phyloP scores from a whole-genome alignment of 2,888 invertebrate species.

The Sphaeridia pumilis region DNA sequence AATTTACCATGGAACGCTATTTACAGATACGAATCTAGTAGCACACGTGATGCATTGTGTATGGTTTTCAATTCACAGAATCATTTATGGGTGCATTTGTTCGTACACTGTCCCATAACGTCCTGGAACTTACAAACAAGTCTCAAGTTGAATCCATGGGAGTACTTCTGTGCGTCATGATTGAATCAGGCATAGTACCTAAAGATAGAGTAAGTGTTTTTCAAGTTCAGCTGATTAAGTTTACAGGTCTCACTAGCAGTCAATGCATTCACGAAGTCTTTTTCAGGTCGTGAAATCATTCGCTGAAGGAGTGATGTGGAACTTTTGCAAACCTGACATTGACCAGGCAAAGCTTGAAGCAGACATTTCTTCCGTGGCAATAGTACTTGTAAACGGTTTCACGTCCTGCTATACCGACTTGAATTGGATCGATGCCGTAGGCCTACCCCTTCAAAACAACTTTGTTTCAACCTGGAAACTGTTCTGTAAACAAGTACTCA shows the following conservation, averaged over 20 bases:
- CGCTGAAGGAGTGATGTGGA: neutral
- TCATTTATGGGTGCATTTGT: neutral
- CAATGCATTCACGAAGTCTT: neutral
- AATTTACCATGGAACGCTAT: neutral
- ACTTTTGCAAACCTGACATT: too few species aligned
- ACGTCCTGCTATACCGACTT: too few species aligned
- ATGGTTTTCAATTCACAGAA: neutral
- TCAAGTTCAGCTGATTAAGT: neutral
- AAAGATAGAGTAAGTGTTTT: neutral
- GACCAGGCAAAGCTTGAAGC: too few species aligned
- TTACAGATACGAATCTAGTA: too few species aligned
- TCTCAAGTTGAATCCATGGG: neutral
- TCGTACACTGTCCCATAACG: neutral
- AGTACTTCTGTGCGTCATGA: neutral
- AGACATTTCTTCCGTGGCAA: too few species aligned
- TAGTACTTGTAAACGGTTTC: too few species aligned
- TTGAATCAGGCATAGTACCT: neutral
- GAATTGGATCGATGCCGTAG: too few species aligned
- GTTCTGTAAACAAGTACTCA: too few species aligned
- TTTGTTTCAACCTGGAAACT: too few species aligned
- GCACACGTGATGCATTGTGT: neutral
- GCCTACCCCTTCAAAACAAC: too few species aligned
- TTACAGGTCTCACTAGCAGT: neutral
- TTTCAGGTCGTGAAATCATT: neutral
- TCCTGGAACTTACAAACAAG: neutral